Percentiles rank a stretch among this genome's conserved stretches.
Evolutionary conservation across 2,888 invertebrate species (phyloP).

Genomic region (Ashinkailepas kermadecensis): DNA sequence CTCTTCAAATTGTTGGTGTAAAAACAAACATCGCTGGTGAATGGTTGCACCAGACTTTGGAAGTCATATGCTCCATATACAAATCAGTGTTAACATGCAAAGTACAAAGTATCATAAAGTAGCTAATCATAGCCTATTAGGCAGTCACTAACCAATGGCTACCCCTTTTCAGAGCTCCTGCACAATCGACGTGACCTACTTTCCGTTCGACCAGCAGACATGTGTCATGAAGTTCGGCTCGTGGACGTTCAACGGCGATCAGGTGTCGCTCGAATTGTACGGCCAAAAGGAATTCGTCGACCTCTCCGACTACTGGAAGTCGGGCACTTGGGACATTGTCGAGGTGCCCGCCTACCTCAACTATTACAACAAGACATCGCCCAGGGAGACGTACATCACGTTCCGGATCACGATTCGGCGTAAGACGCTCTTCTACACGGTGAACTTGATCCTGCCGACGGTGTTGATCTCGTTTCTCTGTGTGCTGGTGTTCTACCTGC

Average conservation of each 20-base stretch:
- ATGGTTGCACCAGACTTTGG: too few species aligned
- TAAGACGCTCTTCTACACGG: conserved; percentile 98
- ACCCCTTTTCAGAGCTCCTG: conserved; percentile 74
- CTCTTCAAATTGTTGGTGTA: too few species aligned
- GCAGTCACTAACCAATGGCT: not conserved
- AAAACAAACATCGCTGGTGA: too few species aligned
- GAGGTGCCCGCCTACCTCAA: conserved; percentile 90
- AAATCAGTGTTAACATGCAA: too few species aligned
- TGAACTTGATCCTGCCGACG: conserved; percentile 97
- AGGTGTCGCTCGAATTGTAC: conserved; percentile 87
- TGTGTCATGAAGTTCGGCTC: conserved; percentile 99
- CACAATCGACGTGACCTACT: conserved; percentile 97
- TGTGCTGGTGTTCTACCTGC: conserved; percentile 95
- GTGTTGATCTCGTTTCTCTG: conserved; percentile 98
- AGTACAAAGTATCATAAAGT: too few species aligned
- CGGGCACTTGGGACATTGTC: conserved; percentile 98
- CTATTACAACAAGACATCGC: conserved; percentile 69
- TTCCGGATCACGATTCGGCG: conserved; percentile 93
- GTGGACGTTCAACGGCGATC: conserved; percentile 96
- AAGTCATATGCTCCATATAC: too few species aligned
- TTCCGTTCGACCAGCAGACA: conserved; percentile 98
- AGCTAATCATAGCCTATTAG: too few species aligned
- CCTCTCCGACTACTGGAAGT: conserved; percentile 94
- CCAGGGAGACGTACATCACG: conserved; percentile 90
- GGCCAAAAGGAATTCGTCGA: conserved; percentile 94